Conservation (phyloP, 2,113 vertebrate species). For the Pedionomus torquatus region DNA sequence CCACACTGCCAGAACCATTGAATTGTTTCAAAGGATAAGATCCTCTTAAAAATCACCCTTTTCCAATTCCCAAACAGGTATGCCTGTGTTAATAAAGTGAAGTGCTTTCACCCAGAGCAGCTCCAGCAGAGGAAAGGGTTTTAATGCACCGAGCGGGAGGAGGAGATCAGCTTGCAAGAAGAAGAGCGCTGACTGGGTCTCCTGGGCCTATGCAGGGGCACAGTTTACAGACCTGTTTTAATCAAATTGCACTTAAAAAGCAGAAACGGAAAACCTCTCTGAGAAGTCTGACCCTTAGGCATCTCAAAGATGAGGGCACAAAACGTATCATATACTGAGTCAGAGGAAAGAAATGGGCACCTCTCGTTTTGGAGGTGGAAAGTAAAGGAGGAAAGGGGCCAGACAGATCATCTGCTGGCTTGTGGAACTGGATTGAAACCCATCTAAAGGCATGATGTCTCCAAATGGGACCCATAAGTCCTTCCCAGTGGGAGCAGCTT, state of each 20-base stretch:
- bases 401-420: neutral
- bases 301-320: neutral
- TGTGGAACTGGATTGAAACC: neutral
- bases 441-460: neutral
- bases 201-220: neutral
- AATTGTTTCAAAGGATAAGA: neutral
- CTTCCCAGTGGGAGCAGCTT: neutral
- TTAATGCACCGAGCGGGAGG: neutral
- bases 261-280: conserved; percentile 1
- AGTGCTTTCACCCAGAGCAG: neutral
- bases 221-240: neutral
- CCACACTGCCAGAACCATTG: neutral
- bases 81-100: neutral
- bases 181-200: neutral
- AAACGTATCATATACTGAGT: neutral
- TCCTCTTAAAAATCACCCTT: neutral
- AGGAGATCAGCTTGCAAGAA: conserved; percentile 10
- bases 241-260: conserved; percentile 37
- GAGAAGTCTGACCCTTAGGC: neutral
- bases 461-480: neutral
- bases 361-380: neutral
- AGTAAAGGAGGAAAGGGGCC: neutral
- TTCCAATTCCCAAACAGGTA: neutral
- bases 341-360: neutral
- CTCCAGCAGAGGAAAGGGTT: neutral